Evolutionary conservation across 2,797 vertebrate species (phyloP).

Genomic region (Rhynchotus rufescens): DNA sequence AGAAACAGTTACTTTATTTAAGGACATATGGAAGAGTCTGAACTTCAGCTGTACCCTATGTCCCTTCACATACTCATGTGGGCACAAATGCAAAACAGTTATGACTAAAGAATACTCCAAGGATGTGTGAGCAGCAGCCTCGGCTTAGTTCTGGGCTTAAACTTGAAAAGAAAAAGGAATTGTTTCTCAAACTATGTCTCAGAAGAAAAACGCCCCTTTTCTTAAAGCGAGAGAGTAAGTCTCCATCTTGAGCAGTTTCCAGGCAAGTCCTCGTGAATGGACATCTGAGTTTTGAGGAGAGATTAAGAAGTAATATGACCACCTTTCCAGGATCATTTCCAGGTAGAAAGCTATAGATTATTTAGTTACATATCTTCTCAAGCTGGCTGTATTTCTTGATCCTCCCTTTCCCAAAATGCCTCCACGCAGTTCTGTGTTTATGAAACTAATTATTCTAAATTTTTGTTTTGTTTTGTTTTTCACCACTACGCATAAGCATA

Average conservation of each 20-base stretch:
- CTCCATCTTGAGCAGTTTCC: not conserved
- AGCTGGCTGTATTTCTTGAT: not conserved
- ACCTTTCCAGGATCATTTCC: not conserved
- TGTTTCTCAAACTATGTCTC: not conserved
- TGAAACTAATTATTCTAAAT: not conserved
- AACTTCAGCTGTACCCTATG: not conserved
- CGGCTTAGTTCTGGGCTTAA: not conserved
- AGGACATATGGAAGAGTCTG: not conserved
- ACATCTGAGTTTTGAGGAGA: not conserved
- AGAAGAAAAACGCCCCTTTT: not conserved
- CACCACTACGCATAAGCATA: not conserved
- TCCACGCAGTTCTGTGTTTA: too few species aligned
- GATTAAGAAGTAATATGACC: not conserved
- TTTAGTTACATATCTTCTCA: not conserved
- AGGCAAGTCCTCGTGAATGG: fast-evolving
- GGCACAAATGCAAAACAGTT: not conserved
- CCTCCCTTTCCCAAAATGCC: not conserved
- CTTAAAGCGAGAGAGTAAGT: not conserved
- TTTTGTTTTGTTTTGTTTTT: not conserved
- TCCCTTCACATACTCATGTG: not conserved
- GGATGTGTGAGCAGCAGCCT: not conserved
- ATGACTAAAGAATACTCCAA: not conserved
- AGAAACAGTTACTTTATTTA: not conserved
- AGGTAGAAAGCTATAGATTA: not conserved
- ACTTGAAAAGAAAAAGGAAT: not conserved